phyloP scores from a whole-genome alignment of 37 sponge, comb jelly and placozoan genomes.

The Geodia barretti region DNA sequence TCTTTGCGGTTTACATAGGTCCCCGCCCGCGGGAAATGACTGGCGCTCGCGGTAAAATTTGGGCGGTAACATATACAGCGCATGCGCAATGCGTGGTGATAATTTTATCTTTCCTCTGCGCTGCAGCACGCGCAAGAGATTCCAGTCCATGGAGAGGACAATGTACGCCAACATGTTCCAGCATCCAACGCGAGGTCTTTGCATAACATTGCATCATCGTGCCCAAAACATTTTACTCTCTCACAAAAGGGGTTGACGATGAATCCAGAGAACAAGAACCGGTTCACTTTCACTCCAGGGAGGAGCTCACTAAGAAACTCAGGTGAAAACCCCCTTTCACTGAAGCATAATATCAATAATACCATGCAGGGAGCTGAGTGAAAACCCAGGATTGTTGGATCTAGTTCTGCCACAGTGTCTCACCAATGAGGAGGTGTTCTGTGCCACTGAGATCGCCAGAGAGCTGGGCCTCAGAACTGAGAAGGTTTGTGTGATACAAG shows the following conservation, averaged over 20 bases:
- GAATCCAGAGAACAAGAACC: no score
- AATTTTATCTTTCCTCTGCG: not conserved
- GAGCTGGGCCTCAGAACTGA: constrained; percentile 35
- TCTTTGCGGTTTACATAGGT: not conserved
- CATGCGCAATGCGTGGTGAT: not conserved
- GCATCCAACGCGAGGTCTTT: not conserved
- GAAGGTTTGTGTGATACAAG: constrained; percentile 28
- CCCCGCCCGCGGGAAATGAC: no score
- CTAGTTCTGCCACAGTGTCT: constrained; percentile 34
- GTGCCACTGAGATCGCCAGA: constrained; percentile 20
- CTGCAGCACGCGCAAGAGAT: constrained; percentile 50
- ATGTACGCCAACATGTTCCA: constrained; percentile 54
- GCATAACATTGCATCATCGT: no score
- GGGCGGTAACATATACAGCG: not conserved
- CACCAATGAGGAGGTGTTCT: constrained; percentile 13
- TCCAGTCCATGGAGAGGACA: constrained; percentile 55
- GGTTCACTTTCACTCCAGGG: constrained; percentile 4
- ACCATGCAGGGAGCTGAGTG: constrained; percentile 18
- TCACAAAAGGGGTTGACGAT: no score
- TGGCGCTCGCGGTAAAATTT: not conserved
- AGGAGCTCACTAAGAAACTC: not conserved
- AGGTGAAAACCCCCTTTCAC: no score
- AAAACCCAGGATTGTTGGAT: constrained; percentile 26
- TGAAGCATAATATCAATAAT: no score
- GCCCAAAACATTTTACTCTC: no score